Evolutionary conservation across 2,888 invertebrate genomes (phyloP).

Genomic region (Artemia sinica): DNA sequence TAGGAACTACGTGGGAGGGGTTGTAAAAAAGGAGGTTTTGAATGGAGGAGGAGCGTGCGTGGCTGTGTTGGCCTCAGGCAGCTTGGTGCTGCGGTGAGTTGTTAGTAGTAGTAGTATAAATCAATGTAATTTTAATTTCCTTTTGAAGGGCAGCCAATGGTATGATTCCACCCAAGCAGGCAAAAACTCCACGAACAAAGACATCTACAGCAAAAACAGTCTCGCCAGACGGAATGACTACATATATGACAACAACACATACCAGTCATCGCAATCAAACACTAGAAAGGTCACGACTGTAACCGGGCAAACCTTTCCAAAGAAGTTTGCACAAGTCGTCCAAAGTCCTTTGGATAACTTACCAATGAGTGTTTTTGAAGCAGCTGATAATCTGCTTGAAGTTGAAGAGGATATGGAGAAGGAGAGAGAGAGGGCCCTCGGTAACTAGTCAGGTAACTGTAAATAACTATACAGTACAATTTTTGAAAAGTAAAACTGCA

Average conservation of each 20-base stretch:
- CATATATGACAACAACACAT: background rate
- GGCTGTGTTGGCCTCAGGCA: too few species aligned
- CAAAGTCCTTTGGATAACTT: conserved; percentile 27
- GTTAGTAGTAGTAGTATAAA: too few species aligned
- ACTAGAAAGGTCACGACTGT: conserved; percentile 17
- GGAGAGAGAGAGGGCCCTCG: conserved; percentile 28
- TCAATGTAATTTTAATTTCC: background rate
- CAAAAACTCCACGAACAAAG: background rate
- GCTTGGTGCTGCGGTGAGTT: too few species aligned
- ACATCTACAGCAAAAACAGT: background rate
- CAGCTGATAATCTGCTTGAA: conserved; percentile 30
- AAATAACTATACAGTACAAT: too few species aligned
- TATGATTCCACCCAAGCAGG: background rate
- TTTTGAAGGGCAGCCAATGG: background rate
- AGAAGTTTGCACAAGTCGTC: conserved; percentile 21
- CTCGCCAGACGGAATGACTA: background rate
- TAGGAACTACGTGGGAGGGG: too few species aligned
- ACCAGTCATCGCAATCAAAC: background rate
- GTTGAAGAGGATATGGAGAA: conserved; percentile 30
- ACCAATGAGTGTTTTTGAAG: conserved; percentile 27
- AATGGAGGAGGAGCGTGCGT: too few species aligned
- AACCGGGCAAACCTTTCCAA: conserved; percentile 17
- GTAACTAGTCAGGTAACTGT: conserved; percentile 28
- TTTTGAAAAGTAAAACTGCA: too few species aligned
- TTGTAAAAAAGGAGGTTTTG: too few species aligned